Base-by-base conservation (phyloP, 1,140 invertebrate species). In the Cherax destructor region DNA sequence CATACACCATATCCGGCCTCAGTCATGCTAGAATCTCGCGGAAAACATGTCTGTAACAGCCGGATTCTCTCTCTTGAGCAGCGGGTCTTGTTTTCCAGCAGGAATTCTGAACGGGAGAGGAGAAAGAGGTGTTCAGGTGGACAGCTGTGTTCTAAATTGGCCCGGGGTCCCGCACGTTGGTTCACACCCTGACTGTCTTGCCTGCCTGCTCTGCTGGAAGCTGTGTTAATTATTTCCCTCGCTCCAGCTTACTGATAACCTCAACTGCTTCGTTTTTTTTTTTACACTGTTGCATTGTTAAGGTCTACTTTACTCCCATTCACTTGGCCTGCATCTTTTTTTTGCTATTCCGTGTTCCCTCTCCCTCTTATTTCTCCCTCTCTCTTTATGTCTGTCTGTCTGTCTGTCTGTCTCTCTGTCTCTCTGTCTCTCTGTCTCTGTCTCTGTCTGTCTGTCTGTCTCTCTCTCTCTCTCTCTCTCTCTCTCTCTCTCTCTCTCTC, bases 141-240 rank as follows among this genome's bases (percentile, higher is more conserved):
- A 74, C 69, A 74, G 69, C 16, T 74, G 69, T 74, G 69, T 74
- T 74, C 69, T 74, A 74, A 24, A 74, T 74, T 74, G n/a, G 7
- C 24, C 21, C 24, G 0, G 11, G 30, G 69, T 5, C 69, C 30
- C 3, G 24, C 69, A 30, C 69, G 24, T 30, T 30, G n/a, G 5
- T n/a, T 74, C 69, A 74, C 69, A 74, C 69, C 16, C 69, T 9
- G 69, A 1, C 24, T 7, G n/a, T 11, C 69, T 13, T 56, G 52
- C 52, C 13, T 9, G 52, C 52, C 13, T 9, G 52, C 9, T 9
- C 52, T 56, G 52, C 52, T 56, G 9, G 52, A 13, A 56, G 52
- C 9, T 56, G 13, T 56, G 9, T 56, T 56, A 56, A 56, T 56
- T 56, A 56, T 56, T 56, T 56, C 52, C 9, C 13, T 56, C 52